Conservation (phyloP, 1,140 invertebrate species). For the Littorina saxatilis region DNA sequence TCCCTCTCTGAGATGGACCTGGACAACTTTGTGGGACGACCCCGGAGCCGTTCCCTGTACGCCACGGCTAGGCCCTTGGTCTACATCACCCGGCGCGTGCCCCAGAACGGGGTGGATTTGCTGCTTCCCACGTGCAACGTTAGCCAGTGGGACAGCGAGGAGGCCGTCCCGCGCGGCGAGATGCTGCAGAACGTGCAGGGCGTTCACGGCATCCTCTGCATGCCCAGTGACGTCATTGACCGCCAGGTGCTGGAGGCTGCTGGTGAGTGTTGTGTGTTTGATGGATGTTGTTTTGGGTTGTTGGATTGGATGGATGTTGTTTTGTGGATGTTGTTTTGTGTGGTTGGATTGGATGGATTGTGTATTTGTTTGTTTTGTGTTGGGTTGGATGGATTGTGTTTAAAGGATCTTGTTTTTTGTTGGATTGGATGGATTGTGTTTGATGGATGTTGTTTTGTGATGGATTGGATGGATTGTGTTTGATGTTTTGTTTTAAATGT, state of each 20-base stretch:
- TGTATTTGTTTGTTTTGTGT: background rate
- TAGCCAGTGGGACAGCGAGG: conserved; percentile 68
- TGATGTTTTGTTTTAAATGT: too few species aligned
- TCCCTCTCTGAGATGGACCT: background rate
- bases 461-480: too few species aligned
- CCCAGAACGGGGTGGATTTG: conserved; percentile 65
- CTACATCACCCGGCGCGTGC: conserved; percentile 70
- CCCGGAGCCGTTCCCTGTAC: conserved; percentile 31
- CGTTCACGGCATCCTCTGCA: conserved; percentile 87
- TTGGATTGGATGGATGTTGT: background rate
- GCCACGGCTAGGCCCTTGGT: conserved; percentile 55
- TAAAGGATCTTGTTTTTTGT: too few species aligned
- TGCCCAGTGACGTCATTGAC: conserved; percentile 90
- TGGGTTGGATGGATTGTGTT: background rate
- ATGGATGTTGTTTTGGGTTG: background rate
- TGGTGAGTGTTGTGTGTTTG: conserved; percentile 70
- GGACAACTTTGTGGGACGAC: conserved; percentile 28
- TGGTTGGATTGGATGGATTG: background rate
- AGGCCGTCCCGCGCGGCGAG: conserved; percentile 82
- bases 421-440: too few species aligned
- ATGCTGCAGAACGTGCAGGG: conserved; percentile 84
- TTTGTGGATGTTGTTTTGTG: background rate
- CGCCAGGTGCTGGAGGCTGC: conserved; percentile 83
- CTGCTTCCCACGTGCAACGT: conserved; percentile 66
- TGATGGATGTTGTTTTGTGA: too few species aligned